phyloP scores from a whole-genome alignment of 2,113 vertebrate genomes.

The Micronycteris hirsuta region DNA sequence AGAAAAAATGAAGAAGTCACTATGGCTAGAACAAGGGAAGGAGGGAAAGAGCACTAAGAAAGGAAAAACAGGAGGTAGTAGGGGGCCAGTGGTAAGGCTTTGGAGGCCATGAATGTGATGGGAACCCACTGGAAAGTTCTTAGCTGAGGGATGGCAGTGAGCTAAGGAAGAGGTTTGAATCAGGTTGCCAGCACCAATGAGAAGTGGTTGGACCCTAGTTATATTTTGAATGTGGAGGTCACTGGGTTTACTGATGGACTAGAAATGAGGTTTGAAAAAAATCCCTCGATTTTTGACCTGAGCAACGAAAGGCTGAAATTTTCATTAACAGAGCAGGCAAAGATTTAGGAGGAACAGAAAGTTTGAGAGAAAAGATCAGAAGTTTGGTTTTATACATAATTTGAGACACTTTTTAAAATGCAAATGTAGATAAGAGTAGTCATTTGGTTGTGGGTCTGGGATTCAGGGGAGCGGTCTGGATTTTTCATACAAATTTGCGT shows the following conservation, averaged over 20 bases:
- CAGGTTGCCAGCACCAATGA: neutral
- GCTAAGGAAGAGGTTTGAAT: neutral
- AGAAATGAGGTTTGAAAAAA: neutral
- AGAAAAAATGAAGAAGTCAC: neutral
- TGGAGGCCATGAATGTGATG: neutral
- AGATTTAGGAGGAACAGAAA: neutral
- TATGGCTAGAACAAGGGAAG: neutral
- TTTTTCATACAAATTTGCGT: neutral
- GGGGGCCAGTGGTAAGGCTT: neutral
- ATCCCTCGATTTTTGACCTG: neutral
- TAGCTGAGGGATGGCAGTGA: neutral
- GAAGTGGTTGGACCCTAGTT: neutral
- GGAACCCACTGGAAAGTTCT: neutral
- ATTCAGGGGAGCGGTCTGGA: neutral
- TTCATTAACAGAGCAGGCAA: neutral
- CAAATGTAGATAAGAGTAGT: neutral
- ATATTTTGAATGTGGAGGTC: neutral
- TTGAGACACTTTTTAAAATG: neutral
- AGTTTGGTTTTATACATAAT: slow-evolving; percentile 16
- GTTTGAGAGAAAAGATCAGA: neutral
- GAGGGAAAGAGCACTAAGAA: neutral
- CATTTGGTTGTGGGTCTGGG: slow-evolving; percentile 3
- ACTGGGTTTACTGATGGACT: neutral
- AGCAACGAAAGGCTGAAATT: neutral
- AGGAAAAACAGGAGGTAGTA: neutral